Evolutionary conservation across 2,113 vertebrate genomes (phyloP).

Genomic region (Sebastes fasciatus): DNA sequence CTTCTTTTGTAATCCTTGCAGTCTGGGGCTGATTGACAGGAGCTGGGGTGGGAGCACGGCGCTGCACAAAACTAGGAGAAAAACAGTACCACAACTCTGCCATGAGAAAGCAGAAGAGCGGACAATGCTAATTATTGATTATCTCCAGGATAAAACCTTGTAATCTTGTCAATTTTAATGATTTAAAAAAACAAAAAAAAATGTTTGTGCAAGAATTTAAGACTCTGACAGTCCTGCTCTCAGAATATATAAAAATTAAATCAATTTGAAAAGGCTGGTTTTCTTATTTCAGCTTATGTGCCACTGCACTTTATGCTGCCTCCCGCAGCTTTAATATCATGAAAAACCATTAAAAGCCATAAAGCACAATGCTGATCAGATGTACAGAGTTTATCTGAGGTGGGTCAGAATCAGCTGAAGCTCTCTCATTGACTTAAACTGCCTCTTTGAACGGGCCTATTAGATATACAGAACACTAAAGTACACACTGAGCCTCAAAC

Average conservation of each 20-base stretch:
- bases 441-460: conserved; percentile 21
- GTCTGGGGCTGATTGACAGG: conserved; percentile 93
- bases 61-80: conserved; percentile 52
- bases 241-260: neutral
- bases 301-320: neutral
- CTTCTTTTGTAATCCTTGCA: conserved; percentile 89
- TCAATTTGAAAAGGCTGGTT: neutral
- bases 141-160: conserved; percentile 17
- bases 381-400: conserved; percentile 18
- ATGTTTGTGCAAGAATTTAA: neutral
- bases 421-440: conserved; percentile 16
- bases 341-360: neutral
- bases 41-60: conserved; percentile 67
- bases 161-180: conserved; percentile 2
- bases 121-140: conserved; percentile 62
- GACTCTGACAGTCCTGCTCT: neutral
- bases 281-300: neutral
- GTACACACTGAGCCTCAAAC: neutral
- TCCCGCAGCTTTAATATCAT: neutral
- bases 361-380: conserved; percentile 1
- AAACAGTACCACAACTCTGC: conserved; percentile 39
- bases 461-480: neutral
- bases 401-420: conserved; percentile 8
- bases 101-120: conserved; percentile 36
- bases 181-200: neutral